Evolutionary conservation across 2,113 vertebrate genomes (phyloP), one percentile per base, ranked within the genome.

Genomic region (Channa maculata): DNA sequence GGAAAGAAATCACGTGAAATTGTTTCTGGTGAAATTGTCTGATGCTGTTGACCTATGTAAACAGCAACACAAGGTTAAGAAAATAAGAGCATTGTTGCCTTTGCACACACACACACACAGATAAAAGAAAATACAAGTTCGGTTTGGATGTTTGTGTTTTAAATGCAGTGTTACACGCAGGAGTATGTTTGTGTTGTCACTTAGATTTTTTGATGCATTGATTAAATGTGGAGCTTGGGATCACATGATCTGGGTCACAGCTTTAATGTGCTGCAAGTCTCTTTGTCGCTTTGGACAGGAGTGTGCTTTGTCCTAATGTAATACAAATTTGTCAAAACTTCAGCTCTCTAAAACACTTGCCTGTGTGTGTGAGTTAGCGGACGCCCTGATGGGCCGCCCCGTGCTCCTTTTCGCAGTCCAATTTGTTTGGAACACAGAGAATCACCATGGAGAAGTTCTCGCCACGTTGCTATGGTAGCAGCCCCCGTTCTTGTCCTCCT

Each of bases 381-480:
- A 74, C 71, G 55, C 85, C 83, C 82, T 48, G 34, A 60, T 50
- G 84, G 79, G 87, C 60, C 50, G 43, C 74, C 69, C 71, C 9
- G 43, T 49, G 52, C 76, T 88, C 65, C 85, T 83, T 24, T 76
- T 79, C 48, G 46, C 82, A 75, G 85, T 75, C 86, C 89, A 93
- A 93, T 93, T 94, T 92, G 92, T 93, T 92, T 89, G 77, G 67
- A 89, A 75, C 87, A 81, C 78, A 79, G 65, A 84, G 71, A 79
- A 80, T 89, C 39, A 37, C 83, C 80, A 89, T 89, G 90, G 88
- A 87, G 77, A 92, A 83, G 77, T 86, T 88, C 86, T 83, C 45
- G 50, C 62, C 60, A 71, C 10, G 91, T 92, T 92, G 90, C 92
- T 86, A 89, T 90, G 89, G 90, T 12, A 88, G 90, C 89, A 71